A percentile compares a stretch with the other conserved stretches of the same genome.
Conservation (phyloP, 2,113 vertebrate genomes). For the Cavia porcellus region DNA sequence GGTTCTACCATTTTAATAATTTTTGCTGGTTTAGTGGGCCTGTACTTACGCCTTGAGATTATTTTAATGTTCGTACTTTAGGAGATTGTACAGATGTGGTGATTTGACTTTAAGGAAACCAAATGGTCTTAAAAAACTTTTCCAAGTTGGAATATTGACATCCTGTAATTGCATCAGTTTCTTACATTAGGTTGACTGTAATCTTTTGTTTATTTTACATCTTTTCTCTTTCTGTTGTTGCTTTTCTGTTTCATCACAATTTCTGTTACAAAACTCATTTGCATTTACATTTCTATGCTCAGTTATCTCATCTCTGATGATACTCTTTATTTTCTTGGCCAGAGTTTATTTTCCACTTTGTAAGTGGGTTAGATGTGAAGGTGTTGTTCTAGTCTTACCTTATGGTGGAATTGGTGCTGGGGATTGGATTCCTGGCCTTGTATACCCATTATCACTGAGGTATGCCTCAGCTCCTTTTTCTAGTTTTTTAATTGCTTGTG, state of each 20-base stretch:
- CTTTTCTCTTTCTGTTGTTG: background rate
- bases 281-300: constrained; percentile 35
- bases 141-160: background rate
- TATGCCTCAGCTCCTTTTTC: background rate
- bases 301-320: background rate
- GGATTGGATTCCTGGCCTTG: background rate
- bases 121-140: background rate
- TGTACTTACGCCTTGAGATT: background rate
- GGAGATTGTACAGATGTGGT: background rate
- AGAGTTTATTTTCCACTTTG: constrained; percentile 24
- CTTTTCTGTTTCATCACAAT: background rate
- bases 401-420: background rate
- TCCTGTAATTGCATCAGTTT: background rate
- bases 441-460: background rate
- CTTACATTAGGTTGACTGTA: background rate
- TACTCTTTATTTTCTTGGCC: background rate
- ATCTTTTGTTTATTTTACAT: background rate
- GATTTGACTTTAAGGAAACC: constrained; percentile 16
- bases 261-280: background rate
- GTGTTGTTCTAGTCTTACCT: background rate
- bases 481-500: background rate
- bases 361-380: background rate
- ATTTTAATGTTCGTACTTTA: background rate
- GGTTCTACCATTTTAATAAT: background rate
- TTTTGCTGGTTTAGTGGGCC: background rate